Evolutionary conservation across 2,113 vertebrate genomes (phyloP), one percentile per base, ranked within the genome.

Genomic region (Silurus asotus): DNA sequence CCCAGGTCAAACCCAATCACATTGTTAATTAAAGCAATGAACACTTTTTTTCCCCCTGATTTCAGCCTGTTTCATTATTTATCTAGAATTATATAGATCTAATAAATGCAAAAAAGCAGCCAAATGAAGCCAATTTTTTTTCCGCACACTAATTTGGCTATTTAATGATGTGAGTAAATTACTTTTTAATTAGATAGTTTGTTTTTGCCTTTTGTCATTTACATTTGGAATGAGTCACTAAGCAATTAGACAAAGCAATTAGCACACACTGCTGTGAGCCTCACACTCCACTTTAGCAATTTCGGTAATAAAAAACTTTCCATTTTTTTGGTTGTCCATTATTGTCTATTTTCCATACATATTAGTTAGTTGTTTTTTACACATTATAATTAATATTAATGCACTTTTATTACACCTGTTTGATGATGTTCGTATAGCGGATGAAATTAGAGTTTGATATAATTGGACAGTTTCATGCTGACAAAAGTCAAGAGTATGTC

Each of bases 171-270:
- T 67, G 65, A 83, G 77, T 88, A 89, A 89, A 91, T 90, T 37
- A 85, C 85, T 84, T 89, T 90, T 90, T 90, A 90, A 90, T 88
- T 90, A 85, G 83, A 82, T 88, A 81, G 86, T 87, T 90, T 89
- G 65, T 84, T 88, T 89, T 87, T 84, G 28, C 75, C 25, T 65
- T 87, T 87, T 84, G 74, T 90, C 79, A 76, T 86, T 85, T 89
- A 86, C 88, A 81, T 86, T 80, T 81, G 69, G 72, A 88, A 83
- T 83, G 88, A 87, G 62, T 86, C 85, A 88, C 85, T 75, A 91
- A 56, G 85, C 84, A 83, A 76, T 90, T 87, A 87, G 84, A 65
- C 70, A 79, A 89, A 85, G 82, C 88, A 88, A 90, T 92, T 89
- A 90, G 81, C 84, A 78, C 51, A 13, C 53, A 28, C 67, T 67